Conservation (phyloP, 2,888 invertebrate species). For the Serrognathus titanus region DNA sequence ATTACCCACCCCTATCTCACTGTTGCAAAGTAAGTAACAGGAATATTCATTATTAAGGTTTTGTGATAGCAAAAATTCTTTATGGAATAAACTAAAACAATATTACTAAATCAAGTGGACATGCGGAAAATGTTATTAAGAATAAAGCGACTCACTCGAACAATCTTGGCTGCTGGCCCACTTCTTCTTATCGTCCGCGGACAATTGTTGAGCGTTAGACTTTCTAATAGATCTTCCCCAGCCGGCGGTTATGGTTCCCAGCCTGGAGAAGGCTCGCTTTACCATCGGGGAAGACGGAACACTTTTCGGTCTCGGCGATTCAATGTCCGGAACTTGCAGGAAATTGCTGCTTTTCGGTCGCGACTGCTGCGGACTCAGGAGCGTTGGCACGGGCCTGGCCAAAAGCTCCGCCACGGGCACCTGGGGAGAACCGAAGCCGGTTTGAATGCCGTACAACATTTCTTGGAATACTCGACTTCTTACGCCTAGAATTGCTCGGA, state of each 20-base stretch:
- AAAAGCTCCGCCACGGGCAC: slow-evolving; percentile 87
- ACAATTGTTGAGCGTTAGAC: slow-evolving; percentile 75
- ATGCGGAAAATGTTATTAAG: too few relatives aligned
- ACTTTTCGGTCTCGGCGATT: slow-evolving; percentile 85
- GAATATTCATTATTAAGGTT: too few relatives aligned
- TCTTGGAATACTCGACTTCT: slow-evolving; percentile 90
- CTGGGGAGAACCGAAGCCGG: slow-evolving; percentile 90
- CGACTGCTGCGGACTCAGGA: slow-evolving; percentile 81
- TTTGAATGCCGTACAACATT: slow-evolving; percentile 92
- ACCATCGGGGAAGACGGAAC: slow-evolving; percentile 94
- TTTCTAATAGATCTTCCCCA: slow-evolving; percentile 87
- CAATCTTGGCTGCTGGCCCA: slow-evolving; percentile 85
- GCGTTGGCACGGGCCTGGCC: slow-evolving; percentile 79
- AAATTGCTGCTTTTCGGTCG: slow-evolving; percentile 88
- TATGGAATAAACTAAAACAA: too few relatives aligned
- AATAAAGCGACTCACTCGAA: slow-evolving; percentile 64
- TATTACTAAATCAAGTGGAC: too few relatives aligned
- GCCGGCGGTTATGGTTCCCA: slow-evolving; percentile 86
- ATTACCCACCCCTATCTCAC: too few relatives aligned
- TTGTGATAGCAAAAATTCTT: too few relatives aligned
- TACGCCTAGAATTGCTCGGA: slow-evolving; percentile 86
- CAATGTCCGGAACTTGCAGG: slow-evolving; percentile 86
- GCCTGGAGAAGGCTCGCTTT: slow-evolving; percentile 84
- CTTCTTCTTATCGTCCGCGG: slow-evolving; percentile 89
- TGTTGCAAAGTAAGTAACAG: too few relatives aligned